These are phyloP conservation scores for Eilema caniola DNA, from an alignment of 2,888 invertebrate genomes.

Conservation along the genomic window DNA sequence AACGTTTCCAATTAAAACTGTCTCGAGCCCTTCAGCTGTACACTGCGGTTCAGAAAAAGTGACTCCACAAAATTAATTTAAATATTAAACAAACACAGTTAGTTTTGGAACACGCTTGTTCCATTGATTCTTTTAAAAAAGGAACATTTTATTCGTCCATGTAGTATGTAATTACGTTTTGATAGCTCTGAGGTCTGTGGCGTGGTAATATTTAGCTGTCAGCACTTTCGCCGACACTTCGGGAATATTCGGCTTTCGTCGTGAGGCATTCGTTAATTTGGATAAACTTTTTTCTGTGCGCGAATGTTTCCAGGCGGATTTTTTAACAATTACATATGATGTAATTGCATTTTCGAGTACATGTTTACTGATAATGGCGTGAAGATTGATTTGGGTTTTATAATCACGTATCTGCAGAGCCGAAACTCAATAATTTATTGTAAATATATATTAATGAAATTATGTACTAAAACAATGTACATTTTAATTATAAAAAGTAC, in stretches of 20 bases:
- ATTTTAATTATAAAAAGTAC: neutral
- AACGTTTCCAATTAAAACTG: constrained; percentile 59
- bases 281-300: constrained; percentile 41
- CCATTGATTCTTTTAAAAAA: constrained; percentile 67
- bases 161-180: constrained; percentile 67
- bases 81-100: constrained; percentile 63
- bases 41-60: constrained; percentile 46
- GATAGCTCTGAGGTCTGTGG: constrained; percentile 64
- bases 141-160: constrained; percentile 59
- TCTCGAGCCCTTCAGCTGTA: constrained; percentile 50
- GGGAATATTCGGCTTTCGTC: constrained; percentile 48
- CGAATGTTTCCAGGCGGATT: constrained; percentile 46
- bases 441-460: neutral
- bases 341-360: constrained; percentile 48
- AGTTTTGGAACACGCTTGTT: constrained; percentile 59
- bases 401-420: neutral
- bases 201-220: constrained; percentile 71
- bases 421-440: neutral
- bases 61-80: constrained; percentile 61
- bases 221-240: constrained; percentile 63
- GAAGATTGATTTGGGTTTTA: constrained; percentile 32
- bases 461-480: neutral
- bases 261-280: constrained; percentile 56
- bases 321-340: constrained; percentile 48
- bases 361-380: constrained; percentile 34